phyloP scores from a whole-genome alignment of 2,888 invertebrate genomes.

The Agrenia bidenticulata region DNA sequence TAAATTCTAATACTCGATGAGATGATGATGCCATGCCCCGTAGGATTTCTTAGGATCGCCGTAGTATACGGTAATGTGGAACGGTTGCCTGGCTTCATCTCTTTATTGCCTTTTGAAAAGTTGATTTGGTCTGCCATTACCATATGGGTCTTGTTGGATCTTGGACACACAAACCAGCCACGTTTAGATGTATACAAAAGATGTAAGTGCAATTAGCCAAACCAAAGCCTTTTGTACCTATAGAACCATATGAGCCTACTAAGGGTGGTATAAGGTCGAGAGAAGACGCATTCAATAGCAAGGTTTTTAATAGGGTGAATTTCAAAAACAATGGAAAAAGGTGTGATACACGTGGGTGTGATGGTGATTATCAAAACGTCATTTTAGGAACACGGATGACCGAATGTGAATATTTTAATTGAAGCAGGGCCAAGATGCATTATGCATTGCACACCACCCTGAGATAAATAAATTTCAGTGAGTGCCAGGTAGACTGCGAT shows the following conservation, averaged over 20 bases:
- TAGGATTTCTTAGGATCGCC: neutral
- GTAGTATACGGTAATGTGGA: neutral
- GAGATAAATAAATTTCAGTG: no score
- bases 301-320: no score
- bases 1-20: neutral
- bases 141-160: neutral
- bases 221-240: no score
- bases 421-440: no score
- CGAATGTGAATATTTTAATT: no score
- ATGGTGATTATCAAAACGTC: slow-evolving; percentile 16
- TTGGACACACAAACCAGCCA: neutral
- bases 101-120: slow-evolving; percentile 11
- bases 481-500: no score
- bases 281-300: no score
- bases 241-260: no score
- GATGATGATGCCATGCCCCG: neutral
- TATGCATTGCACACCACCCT: no score
- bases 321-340: slow-evolving; percentile 27
- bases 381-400: no score
- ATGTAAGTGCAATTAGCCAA: no score
- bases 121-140: neutral
- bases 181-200: neutral
- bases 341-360: slow-evolving; percentile 39
- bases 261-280: no score
- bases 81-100: slow-evolving; percentile 10